Evolutionary conservation across 2,888 invertebrate species (phyloP), one percentile per base, ranked within the genome.

Genomic region (Shargacucullia verbasci): DNA sequence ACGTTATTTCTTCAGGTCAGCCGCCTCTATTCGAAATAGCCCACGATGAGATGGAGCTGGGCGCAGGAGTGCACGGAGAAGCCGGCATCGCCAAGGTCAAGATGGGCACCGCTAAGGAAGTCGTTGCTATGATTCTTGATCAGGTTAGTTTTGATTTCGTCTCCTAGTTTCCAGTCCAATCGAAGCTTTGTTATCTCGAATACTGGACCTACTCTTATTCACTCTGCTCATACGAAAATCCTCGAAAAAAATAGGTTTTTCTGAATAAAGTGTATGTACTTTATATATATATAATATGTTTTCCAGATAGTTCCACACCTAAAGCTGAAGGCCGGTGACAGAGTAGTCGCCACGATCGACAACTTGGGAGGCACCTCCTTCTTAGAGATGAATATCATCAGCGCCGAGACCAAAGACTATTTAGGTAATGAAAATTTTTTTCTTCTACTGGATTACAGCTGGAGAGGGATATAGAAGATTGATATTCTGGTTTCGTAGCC

Each of bases 301-400:
- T 59, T 53, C 7, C 69, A 93, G 92, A 81, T 92, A n/a, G 69
- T 85, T 8, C 82, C 83, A 11, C 88, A 90, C 12, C 60, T 94
- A 11, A 87, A 90, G 25, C 64, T 94, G n/a, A 68, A 69, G 5
- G 60, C 84, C 0, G 89, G 89, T 0, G 77, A 85, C 44, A 78
- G 86, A 59, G 95, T 97, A 0, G 96, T 95, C 0, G 93, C 96
- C 8, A 91, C 98, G 74, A 86, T 98, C 5, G 97, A 98, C 88
- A 98, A 98, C 85, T 91, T 97, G 49, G 98, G 98, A 25, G 95
- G 95, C 1, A 94, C 97, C 0, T 96, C 97, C 0, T 95, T 96
- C 61, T 82, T 98, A 56, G 98, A 98, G 82, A 95, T 97, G 91
- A 96, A 96, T 70, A 95, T 97, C 45, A 91, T 97, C 9, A 95